Base-by-base conservation (phyloP, 2,113 vertebrate species). In the Aegithalos caudatus region DNA sequence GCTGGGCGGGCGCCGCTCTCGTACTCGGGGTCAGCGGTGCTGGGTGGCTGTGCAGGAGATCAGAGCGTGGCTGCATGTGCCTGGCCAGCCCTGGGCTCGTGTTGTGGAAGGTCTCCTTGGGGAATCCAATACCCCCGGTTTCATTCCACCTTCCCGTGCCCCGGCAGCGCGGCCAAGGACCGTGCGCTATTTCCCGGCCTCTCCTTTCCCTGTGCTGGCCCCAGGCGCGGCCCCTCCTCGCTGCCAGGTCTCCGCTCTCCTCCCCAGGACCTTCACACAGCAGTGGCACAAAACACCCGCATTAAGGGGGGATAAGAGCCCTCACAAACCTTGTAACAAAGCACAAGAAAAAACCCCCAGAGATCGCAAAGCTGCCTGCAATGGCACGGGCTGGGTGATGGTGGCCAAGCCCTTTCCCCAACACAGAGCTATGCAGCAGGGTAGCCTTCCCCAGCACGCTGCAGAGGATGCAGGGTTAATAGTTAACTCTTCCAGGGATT, bases 391-490 rank as follows among this genome's bases (percentile, higher is more conserved):
- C 86, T 94, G 82, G 33, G 87, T 42, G 81, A 84, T 28, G 29
- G 81, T 66, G 77, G 90, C 79, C 44, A 47, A 96, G 45, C 65
- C 81, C 86, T 80, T 48, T 57, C 82, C 92, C 80, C 92, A 88
- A 7, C 71, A n/a, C 66, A 25, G 54, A 44, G 54, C 90, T 61
- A 40, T 78, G 84, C 60, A 62, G 70, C 44, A 18, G 71, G 76
- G 35, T 35, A 86, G 58, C 31, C 86, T 96, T 87, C 85, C 24
- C 51, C 79, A 53, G 51, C 93, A 85, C 80, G 29, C 70, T 85
- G 64, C 33, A 31, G 90, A 94, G 74, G 94, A 96, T 96, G 88
- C 38, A 87, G 77, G 53, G 90, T 97, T 97, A 97, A 97, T 57
- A 60, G 51, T 96, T 97, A 96, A 94, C 94, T 66, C 91, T 81